Percentiles rank a stretch among this genome's conserved stretches.
phyloP scores from a whole-genome alignment of 2,113 vertebrate species.

The Datnioides undecimradiatus region DNA sequence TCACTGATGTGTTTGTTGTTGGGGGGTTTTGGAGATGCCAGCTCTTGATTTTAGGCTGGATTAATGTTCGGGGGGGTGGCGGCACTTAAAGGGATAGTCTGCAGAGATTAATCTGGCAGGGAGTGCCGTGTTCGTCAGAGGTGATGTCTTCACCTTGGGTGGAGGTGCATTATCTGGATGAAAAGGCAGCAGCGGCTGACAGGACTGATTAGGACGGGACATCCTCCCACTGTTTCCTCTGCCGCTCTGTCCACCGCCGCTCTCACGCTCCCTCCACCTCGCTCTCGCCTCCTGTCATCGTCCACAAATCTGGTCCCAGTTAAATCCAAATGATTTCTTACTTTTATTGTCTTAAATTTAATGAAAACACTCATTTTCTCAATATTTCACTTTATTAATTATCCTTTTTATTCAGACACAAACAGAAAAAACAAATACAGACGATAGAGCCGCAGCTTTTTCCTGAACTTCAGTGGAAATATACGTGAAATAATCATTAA shows the following conservation, averaged over 20 bases:
- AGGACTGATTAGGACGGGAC: constrained; percentile 37
- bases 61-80: constrained; percentile 29
- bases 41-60: constrained; percentile 30
- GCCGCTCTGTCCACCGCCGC: not conserved
- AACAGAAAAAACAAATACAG: too few species aligned
- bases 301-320: not conserved
- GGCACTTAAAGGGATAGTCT: constrained; percentile 60
- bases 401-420: too few species aligned
- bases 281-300: not conserved
- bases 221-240: not conserved
- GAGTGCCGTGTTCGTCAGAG: constrained; percentile 41
- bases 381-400: too few species aligned
- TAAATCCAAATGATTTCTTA: not conserved
- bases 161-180: constrained; percentile 70
- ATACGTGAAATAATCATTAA: too few species aligned
- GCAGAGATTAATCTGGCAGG: constrained; percentile 61
- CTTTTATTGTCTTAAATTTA: too few species aligned
- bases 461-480: too few species aligned
- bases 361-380: too few species aligned
- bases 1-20: constrained; percentile 29
- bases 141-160: constrained; percentile 68
- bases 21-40: not conserved
- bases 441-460: too few species aligned
- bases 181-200: constrained; percentile 39
- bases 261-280: not conserved